These are phyloP conservation scores for Planococcus citri DNA, from an alignment of 1,140 invertebrate species.

Conservation along the genomic window DNA sequence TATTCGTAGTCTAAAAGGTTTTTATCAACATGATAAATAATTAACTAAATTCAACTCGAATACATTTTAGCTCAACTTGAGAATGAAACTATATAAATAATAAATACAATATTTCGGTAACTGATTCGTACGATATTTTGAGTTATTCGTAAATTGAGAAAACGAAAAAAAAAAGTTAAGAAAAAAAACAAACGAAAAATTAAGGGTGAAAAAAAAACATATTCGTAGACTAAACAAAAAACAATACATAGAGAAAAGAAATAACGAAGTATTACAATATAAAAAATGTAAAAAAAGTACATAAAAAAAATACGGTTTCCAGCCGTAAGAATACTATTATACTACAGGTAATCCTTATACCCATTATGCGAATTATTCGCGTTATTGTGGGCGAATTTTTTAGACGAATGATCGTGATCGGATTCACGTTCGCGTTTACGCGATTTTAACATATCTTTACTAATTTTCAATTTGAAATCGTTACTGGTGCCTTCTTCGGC, in stretches of 20 bases:
- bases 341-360: neutral
- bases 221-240: neutral
- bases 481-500: neutral
- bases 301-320: neutral
- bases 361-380: neutral
- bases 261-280: no score
- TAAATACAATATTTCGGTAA: no score
- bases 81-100: no score
- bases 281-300: neutral
- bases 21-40: no score
- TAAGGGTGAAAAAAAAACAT: neutral
- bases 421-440: conserved; percentile 5
- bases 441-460: conserved; percentile 12
- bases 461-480: conserved; percentile 8
- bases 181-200: no score
- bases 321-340: neutral
- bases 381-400: neutral
- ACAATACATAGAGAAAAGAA: neutral
- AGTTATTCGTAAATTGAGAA: no score
- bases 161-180: no score
- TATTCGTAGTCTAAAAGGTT: no score
- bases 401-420: neutral
- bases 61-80: no score
- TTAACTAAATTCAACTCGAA: no score
- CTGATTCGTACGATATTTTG: no score